phyloP scores from a whole-genome alignment of 2,113 vertebrate species.

The Echinops telfairi region DNA sequence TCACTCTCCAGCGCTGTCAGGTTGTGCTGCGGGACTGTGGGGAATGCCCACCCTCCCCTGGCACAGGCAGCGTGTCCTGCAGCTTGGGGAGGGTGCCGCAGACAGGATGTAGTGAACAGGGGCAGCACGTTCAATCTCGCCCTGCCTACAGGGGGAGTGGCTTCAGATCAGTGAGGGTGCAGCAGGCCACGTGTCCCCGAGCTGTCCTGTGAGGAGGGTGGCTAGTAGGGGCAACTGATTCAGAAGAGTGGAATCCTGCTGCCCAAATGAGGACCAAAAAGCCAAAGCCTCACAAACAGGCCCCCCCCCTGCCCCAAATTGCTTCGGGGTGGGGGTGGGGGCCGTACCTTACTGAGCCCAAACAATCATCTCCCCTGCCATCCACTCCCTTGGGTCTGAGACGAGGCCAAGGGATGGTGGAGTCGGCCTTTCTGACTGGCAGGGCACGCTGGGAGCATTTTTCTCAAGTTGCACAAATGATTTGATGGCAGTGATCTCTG shows the following conservation, averaged over 20 bases:
- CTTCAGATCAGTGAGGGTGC: not conserved
- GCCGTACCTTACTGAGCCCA: constrained; percentile 23
- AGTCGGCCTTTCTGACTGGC: constrained; percentile 53
- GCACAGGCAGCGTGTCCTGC: not conserved
- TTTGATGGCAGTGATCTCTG: constrained; percentile 40
- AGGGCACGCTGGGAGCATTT: not conserved
- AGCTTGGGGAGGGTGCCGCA: not conserved
- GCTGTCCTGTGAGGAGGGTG: not conserved
- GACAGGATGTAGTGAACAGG: not conserved
- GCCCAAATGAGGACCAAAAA: not conserved
- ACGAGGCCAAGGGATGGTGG: constrained; percentile 45
- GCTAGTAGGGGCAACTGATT: not conserved
- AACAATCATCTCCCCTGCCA: constrained; percentile 19
- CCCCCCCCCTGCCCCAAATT: not conserved
- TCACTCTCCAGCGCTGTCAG: not conserved
- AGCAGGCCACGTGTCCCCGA: not conserved
- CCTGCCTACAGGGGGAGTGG: too few species aligned
- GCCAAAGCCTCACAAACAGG: not conserved
- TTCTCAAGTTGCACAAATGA: constrained; percentile 56
- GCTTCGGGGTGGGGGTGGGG: not conserved
- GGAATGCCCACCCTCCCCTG: not conserved
- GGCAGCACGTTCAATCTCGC: not conserved
- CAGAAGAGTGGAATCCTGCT: constrained; percentile 27
- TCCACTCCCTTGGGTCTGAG: not conserved
- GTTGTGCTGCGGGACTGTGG: not conserved